phyloP scores from a whole-genome alignment of 2,888 invertebrate species.

The Hanleya hanleyi region DNA sequence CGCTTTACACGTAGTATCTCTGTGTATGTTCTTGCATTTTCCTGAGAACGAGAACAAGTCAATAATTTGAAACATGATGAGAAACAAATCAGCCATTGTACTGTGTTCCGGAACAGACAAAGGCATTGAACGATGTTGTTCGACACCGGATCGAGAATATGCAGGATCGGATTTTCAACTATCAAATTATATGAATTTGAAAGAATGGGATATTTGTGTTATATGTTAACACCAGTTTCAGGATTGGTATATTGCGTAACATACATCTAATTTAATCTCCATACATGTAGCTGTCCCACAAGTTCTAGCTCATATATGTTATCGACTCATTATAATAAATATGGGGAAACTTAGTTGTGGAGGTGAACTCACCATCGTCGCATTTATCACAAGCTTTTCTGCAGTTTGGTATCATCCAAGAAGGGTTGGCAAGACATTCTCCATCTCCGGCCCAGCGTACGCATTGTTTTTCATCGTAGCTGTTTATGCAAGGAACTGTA shows the following conservation, averaged over 20 bases:
- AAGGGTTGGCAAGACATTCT: constrained; percentile 58
- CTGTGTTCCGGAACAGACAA: too few relatives aligned
- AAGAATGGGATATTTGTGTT: too few relatives aligned
- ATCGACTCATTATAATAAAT: too few relatives aligned
- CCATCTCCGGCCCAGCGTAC: constrained; percentile 48
- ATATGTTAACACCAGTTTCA: too few relatives aligned
- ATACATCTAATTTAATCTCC: too few relatives aligned
- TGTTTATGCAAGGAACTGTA: constrained; percentile 47
- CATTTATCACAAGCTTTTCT: constrained; percentile 57
- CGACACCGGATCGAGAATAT: too few relatives aligned
- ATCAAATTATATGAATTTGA: too few relatives aligned
- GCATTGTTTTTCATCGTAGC: constrained; percentile 50
- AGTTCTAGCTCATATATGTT: too few relatives aligned
- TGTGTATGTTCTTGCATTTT: constrained; percentile 49
- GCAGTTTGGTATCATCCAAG: constrained; percentile 64
- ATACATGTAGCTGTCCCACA: too few relatives aligned
- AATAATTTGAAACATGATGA: not conserved
- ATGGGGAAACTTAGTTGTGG: not conserved
- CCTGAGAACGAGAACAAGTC: constrained; percentile 17
- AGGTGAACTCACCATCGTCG: constrained; percentile 23
- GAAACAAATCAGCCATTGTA: not conserved
- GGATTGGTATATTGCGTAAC: too few relatives aligned
- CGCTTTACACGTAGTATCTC: constrained; percentile 47
- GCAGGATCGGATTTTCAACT: too few relatives aligned
- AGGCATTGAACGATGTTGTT: too few relatives aligned